phyloP scores from a whole-genome alignment of 2,797 vertebrate genomes.

The Fistularia commersonii region DNA sequence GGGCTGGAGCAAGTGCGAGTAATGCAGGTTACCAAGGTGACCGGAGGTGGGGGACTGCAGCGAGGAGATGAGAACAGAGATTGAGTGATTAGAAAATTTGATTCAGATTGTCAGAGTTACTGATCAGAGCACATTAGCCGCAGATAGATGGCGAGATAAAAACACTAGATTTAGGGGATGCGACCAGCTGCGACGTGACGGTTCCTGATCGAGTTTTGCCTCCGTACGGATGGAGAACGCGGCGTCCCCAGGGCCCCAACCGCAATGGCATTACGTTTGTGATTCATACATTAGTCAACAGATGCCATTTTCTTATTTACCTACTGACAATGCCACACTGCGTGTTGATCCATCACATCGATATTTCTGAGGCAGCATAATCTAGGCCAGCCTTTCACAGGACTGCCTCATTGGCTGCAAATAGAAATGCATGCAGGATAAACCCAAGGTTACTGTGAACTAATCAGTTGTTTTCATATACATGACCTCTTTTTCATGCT shows the following conservation, averaged over 20 bases:
- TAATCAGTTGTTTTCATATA: conserved; percentile 47
- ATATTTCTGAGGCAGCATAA: conserved; percentile 1
- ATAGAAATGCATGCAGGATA: conserved; percentile 16
- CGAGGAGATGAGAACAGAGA: conserved; percentile 46
- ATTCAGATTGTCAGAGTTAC: conserved; percentile 51
- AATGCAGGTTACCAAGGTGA: conserved; percentile 74
- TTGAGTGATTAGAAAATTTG: conserved; percentile 64
- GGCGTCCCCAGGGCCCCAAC: neutral
- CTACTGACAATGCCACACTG: conserved; percentile 8
- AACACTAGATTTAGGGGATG: conserved; percentile 13
- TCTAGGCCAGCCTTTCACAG: no score
- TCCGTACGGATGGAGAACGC: conserved; percentile 1
- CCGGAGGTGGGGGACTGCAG: conserved; percentile 26
- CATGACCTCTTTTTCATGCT: conserved; percentile 47
- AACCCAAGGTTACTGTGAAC: conserved; percentile 32
- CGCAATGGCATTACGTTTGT: conserved; percentile 5
- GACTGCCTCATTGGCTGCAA: conserved; percentile 2
- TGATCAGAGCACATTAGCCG: conserved; percentile 33
- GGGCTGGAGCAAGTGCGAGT: conserved; percentile 52
- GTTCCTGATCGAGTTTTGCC: conserved; percentile 20
- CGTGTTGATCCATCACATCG: conserved; percentile 4
- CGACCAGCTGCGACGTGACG: conserved; percentile 7
- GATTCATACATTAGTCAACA: conserved; percentile 14
- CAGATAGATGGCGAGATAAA: conserved; percentile 29
- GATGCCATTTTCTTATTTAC: conserved; percentile 14